A percentile compares a stretch with the other conserved stretches of the same genome.
Evolutionary conservation across 2,113 vertebrate genomes (phyloP).

Genomic region (Gracilinanus agilis): DNA sequence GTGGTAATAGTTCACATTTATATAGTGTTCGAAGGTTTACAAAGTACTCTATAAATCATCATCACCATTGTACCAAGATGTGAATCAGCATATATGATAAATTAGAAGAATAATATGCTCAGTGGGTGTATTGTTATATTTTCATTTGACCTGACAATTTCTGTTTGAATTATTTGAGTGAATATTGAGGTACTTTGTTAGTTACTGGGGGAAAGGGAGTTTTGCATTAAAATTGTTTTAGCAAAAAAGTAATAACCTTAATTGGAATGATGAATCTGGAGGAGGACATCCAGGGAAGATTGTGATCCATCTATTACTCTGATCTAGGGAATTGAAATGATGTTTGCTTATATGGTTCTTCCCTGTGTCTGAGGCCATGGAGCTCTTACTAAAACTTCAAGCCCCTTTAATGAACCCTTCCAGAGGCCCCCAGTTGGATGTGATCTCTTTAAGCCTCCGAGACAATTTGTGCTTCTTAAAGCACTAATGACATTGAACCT

Average conservation of each 20-base stretch:
- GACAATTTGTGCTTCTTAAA: neutral
- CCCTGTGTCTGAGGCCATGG: neutral
- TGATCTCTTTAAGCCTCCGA: neutral
- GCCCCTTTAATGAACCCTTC: neutral
- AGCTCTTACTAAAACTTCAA: neutral
- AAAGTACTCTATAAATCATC: neutral
- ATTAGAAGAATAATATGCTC: neutral
- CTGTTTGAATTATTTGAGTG: neutral
- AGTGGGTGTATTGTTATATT: neutral
- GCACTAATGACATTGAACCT: neutral
- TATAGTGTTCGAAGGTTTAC: neutral
- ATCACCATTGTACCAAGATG: neutral
- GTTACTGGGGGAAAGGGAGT: neutral
- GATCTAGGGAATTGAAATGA: neutral
- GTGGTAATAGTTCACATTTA: neutral
- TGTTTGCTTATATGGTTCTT: neutral
- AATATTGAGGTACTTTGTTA: neutral
- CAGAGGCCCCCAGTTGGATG: neutral
- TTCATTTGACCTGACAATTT: neutral
- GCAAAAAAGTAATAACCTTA: neutral
- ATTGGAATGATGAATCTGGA: neutral
- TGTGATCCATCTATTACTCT: neutral
- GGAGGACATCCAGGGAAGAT: neutral
- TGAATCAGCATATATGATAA: neutral
- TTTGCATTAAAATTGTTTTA: neutral